Evolutionary conservation across 2,113 vertebrate species (phyloP), one percentile per base, ranked within the genome.

Genomic region (Hyperoodon ampullatus): DNA sequence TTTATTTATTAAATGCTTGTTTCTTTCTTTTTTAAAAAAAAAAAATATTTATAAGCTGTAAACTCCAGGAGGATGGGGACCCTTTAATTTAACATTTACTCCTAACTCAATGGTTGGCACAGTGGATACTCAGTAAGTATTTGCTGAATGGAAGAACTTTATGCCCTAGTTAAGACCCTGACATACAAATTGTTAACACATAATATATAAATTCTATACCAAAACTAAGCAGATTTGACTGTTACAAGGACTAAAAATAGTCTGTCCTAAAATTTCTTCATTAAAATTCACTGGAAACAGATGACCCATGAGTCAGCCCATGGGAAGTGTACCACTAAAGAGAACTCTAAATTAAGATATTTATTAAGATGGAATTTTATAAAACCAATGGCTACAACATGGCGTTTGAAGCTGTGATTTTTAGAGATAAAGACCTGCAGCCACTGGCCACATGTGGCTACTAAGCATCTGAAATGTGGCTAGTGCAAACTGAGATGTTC

Each of bases 251-350:
- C 44, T 94, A 78, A 92, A 89, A 66, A 72, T 23, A 74, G 6
- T 58, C 16, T 66, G 7, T 92, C 81, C 55, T 90, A 83, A 93
- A 90, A 83, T 77, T 58, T 72, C 44, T 86, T 89, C 33, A 93
- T 21, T 77, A 90, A 82, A 83, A 88, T 93, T 90, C 75, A 94
- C 86, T 77, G 35, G 82, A 93, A 96, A 71, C 53, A 96, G 50
- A 96, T 35, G 74, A 90, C 47, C 23, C 13, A 91, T 26, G 11
- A 85, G 80, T 93, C 66, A 93, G 30, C 1, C n/a, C 42, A 71
- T n/a, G 55, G 33, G 23, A 93, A 87, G 24, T 90, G 18, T 75
- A 9, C 26, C 68, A 93, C 5, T 75, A 89, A 93, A 89, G 4
- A 90, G 30, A 84, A 93, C 28, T 89, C 71, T 81, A 94, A 94